Conservation (phyloP, 1,140 invertebrate species). For the Nephotettix cincticeps region DNA sequence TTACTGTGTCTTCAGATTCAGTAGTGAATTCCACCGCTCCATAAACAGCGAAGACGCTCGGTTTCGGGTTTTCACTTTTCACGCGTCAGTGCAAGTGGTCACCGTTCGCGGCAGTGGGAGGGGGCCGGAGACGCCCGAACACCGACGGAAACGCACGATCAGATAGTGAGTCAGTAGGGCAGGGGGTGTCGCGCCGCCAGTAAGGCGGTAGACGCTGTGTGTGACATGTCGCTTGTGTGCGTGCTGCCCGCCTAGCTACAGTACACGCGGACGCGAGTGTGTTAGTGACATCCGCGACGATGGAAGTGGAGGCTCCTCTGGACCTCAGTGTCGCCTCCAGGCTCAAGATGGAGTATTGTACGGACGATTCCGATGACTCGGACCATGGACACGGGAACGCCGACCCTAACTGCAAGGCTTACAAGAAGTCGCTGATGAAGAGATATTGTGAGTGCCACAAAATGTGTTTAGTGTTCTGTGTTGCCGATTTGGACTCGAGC, state of each 20-base stretch:
- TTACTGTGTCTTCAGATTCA: no score
- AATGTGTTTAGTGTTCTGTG: no score
- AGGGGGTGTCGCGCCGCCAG: constrained; percentile 29
- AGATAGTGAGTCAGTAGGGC: constrained; percentile 39
- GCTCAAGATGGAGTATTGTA: constrained; percentile 40
- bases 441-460: constrained; percentile 56
- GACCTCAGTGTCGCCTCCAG: constrained; percentile 38
- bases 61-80: no score
- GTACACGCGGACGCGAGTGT: not conserved
- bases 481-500: no score
- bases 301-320: constrained; percentile 41
- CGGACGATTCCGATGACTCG: constrained; percentile 48
- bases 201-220: not conserved
- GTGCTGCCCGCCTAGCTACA: not conserved
- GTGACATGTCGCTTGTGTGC: not conserved
- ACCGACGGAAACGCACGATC: constrained; percentile 29
- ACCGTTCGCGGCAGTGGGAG: not conserved
- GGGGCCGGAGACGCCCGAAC: constrained; percentile 32
- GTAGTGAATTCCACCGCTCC: no score
- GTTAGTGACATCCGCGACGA: constrained; percentile 6
- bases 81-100: no score
- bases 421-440: constrained; percentile 55
- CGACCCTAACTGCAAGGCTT: constrained; percentile 46
- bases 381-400: constrained; percentile 40
- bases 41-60: no score